A percentile compares a stretch with the other conserved stretches of the same genome.
Evolutionary conservation across 2,113 vertebrate genomes (phyloP).

Genomic region (Numida meleagris): DNA sequence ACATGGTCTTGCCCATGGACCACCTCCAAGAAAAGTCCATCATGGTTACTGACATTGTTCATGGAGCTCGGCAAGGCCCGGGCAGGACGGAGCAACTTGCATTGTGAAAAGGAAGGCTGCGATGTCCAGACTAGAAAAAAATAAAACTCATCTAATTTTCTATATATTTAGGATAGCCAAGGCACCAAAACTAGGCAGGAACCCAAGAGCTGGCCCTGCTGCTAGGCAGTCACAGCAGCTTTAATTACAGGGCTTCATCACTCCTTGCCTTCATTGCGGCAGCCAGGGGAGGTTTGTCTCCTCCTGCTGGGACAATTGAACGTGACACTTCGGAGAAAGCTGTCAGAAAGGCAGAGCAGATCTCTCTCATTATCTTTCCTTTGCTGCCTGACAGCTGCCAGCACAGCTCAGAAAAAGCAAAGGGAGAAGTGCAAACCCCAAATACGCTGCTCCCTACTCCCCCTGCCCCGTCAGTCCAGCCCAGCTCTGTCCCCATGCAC

Average conservation of each 20-base stretch:
- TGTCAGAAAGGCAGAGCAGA: constrained; percentile 1
- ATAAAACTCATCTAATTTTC: not conserved
- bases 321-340: not conserved
- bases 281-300: not conserved
- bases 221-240: not conserved
- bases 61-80: not conserved
- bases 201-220: not conserved
- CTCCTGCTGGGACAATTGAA: constrained; percentile 6
- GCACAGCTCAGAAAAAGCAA: not conserved
- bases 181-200: not conserved
- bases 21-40: not conserved
- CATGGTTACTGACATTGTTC: not conserved
- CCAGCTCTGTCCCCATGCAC: not conserved
- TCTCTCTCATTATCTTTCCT: constrained; percentile 23
- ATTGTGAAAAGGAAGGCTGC: not conserved
- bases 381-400: not conserved
- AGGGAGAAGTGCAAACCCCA: rapidly evolving
- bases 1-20: not conserved
- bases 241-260: constrained; percentile 36
- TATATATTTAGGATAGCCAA: not conserved
- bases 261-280: not conserved
- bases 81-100: not conserved
- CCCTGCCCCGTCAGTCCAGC: too few relatives aligned
- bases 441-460: not conserved
- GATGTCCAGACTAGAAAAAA: not conserved